Evolutionary conservation across 92 coral and sea anemone species (phyloP).

Genomic region (Porites evermanni): DNA sequence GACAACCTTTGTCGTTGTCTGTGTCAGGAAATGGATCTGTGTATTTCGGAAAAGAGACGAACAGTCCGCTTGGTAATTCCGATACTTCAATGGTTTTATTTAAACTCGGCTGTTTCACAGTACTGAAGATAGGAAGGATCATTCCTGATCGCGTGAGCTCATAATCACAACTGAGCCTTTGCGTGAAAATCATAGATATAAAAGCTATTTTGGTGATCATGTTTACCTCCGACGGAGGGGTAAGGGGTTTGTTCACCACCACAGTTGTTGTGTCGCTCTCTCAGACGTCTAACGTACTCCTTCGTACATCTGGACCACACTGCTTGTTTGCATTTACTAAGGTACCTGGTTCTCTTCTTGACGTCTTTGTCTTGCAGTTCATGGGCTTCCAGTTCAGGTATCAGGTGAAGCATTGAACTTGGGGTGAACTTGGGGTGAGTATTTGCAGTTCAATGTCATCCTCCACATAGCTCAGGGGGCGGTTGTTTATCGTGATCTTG

Average conservation of each 20-base stretch:
- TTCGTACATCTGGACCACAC: slow-evolving; percentile 62
- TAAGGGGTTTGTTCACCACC: slow-evolving; percentile 16
- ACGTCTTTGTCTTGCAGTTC: slow-evolving; percentile 20
- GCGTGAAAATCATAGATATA: too few relatives aligned
- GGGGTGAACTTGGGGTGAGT: slow-evolving; percentile 49
- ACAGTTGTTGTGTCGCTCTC: slow-evolving; percentile 31
- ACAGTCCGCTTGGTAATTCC: too few relatives aligned
- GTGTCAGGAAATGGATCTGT: slow-evolving; percentile 33
- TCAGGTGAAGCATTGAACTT: slow-evolving; percentile 39
- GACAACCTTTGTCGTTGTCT: slow-evolving; percentile 36
- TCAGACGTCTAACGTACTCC: slow-evolving; percentile 29
- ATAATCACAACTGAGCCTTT: too few relatives aligned
- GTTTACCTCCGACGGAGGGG: slow-evolving; percentile 56
- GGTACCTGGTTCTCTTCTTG: slow-evolving; percentile 45
- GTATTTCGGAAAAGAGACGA: too few relatives aligned
- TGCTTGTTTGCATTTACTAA: slow-evolving; percentile 30
- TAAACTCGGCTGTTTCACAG: too few relatives aligned
- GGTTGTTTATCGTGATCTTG: slow-evolving; percentile 7
- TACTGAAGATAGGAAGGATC: too few relatives aligned
- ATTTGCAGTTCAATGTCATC: slow-evolving; percentile 43
- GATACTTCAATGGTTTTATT: too few relatives aligned
- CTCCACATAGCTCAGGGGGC: slow-evolving; percentile 40
- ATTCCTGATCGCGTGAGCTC: too few relatives aligned
- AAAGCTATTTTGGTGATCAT: too few relatives aligned
- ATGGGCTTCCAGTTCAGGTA: slow-evolving; percentile 24